phyloP scores from a whole-genome alignment of 2,113 vertebrate genomes.

The Semnornis frantzii region DNA sequence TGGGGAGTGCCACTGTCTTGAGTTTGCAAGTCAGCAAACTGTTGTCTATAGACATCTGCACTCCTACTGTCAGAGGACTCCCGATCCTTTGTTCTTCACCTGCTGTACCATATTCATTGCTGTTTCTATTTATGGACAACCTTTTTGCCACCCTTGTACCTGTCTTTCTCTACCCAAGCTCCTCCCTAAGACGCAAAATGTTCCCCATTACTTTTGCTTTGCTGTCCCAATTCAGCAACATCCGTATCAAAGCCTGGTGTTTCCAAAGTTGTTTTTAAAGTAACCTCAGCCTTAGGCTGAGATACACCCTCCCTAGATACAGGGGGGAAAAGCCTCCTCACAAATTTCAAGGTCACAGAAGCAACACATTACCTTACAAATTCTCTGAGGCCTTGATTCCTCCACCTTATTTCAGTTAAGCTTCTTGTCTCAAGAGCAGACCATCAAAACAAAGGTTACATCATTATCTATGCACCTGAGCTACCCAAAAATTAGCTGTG shows the following conservation, averaged over 20 bases:
- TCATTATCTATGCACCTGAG: neutral
- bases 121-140: neutral
- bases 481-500: neutral
- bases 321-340: neutral
- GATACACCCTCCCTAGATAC: neutral
- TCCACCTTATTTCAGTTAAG: neutral
- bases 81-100: neutral
- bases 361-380: neutral
- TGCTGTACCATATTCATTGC: neutral
- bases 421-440: neutral
- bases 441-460: neutral
- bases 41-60: neutral
- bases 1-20: rapidly evolving
- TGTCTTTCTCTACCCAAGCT: neutral
- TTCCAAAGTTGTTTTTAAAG: neutral
- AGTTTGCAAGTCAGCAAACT: neutral
- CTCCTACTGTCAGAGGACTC: neutral
- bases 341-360: neutral
- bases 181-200: rapidly evolving
- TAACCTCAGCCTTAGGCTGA: neutral
- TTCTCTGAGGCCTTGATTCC: neutral
- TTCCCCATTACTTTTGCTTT: neutral
- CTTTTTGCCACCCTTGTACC: neutral
- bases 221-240: neutral
- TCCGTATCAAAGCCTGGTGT: neutral